phyloP scores from a whole-genome alignment of 2,888 invertebrate species.

The Cyclophora punctaria region DNA sequence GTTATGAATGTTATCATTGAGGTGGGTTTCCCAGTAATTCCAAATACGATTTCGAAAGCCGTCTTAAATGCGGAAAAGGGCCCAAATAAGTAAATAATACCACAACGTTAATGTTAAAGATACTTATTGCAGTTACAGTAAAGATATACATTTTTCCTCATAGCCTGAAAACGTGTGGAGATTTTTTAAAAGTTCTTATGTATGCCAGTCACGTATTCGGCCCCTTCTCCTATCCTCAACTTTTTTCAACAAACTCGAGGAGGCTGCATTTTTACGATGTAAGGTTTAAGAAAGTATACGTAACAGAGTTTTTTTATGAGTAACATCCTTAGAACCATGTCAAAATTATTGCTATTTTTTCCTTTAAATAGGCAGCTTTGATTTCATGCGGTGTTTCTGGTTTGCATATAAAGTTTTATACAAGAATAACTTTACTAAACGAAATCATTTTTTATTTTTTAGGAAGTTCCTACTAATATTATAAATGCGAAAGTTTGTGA shows the following conservation, averaged over 20 bases:
- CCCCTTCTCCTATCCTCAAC: constrained; percentile 40
- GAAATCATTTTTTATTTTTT: too few relatives aligned
- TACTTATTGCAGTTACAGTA: constrained; percentile 6
- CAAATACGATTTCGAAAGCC: too few relatives aligned
- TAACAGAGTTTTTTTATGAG: constrained; percentile 16
- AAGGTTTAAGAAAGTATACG: constrained; percentile 11
- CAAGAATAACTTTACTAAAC: neutral
- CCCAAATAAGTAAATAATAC: too few relatives aligned
- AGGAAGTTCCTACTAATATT: too few relatives aligned
- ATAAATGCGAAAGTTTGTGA: too few relatives aligned
- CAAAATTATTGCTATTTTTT: constrained; percentile 12
- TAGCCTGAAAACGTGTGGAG: constrained; percentile 32
- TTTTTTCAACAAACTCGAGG: constrained; percentile 43
- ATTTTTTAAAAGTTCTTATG: constrained; percentile 51
- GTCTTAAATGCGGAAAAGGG: too few relatives aligned
- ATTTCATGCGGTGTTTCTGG: constrained; percentile 6
- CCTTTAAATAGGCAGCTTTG: constrained; percentile 5
- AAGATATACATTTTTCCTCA: constrained; percentile 21
- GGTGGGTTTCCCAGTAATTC: too few relatives aligned
- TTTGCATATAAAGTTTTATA: constrained; percentile 4
- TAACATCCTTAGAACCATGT: constrained; percentile 13
- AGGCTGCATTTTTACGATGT: constrained; percentile 47
- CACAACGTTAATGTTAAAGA: neutral
- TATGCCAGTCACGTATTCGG: constrained; percentile 49
- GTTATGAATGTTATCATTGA: too few relatives aligned